These are phyloP conservation scores for Capreolus pygargus DNA, from an alignment of 2,113 vertebrate species.

Conservation along the genomic window DNA sequence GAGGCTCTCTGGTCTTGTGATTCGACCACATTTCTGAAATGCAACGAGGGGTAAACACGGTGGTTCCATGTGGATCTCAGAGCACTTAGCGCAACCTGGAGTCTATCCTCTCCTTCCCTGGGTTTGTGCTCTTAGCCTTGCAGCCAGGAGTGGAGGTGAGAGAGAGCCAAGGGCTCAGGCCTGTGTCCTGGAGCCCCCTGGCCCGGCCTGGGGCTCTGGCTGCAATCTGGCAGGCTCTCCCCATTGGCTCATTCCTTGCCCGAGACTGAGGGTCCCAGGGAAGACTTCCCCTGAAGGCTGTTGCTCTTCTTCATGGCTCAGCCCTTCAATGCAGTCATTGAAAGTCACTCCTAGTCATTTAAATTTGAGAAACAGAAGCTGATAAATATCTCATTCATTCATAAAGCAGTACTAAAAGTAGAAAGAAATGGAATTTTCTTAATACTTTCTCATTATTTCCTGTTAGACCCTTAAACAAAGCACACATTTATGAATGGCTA, in stretches of 20 bases:
- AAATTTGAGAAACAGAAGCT: not conserved
- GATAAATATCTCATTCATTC: not conserved
- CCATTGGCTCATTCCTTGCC: accelerated
- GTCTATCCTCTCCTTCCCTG: not conserved
- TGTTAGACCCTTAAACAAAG: not conserved
- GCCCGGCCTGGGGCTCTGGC: accelerated
- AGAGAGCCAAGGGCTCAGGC: accelerated
- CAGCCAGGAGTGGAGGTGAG: not conserved
- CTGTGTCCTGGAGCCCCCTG: not conserved
- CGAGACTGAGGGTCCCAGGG: too few relatives aligned
- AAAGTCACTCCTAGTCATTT: not conserved
- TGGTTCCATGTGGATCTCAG: not conserved
- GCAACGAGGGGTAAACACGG: accelerated
- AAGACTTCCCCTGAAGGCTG: not conserved
- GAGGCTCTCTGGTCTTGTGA: not conserved
- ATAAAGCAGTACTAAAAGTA: not conserved
- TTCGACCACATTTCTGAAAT: not conserved
- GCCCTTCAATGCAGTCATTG: not conserved
- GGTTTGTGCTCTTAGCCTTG: not conserved
- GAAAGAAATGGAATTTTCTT: not conserved
- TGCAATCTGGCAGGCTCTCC: too few relatives aligned
- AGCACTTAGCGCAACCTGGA: accelerated
- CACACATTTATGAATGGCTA: not conserved
- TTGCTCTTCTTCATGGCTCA: accelerated
- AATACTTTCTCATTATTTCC: not conserved